A percentile compares a stretch with the other conserved stretches of the same genome.
phyloP scores from a whole-genome alignment of 2,888 invertebrate species.

The Xestobium rufovillosum region DNA sequence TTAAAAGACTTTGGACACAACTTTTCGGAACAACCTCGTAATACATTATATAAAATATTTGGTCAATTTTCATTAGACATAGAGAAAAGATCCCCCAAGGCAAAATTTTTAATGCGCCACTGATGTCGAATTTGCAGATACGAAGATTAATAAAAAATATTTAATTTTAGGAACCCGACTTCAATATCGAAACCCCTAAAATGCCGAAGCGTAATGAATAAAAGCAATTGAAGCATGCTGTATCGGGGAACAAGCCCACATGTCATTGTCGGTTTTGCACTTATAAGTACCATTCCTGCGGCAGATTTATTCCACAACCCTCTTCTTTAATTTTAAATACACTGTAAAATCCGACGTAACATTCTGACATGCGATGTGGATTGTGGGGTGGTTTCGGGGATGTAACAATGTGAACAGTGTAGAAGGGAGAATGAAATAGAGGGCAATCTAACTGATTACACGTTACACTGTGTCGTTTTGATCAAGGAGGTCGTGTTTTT shows the following conservation, averaged over 20 bases:
- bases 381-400: conserved; percentile 3
- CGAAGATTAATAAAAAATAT: no score
- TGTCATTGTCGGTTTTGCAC: conserved; percentile 37
- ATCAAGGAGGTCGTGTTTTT: conserved; percentile 41
- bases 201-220: conserved; percentile 2
- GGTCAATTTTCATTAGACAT: no score
- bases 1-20: no score
- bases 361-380: background rate
- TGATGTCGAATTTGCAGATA: no score
- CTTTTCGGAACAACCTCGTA: no score
- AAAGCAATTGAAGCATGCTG: conserved; percentile 1
- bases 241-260: conserved; percentile 26
- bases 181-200: conserved; percentile 3
- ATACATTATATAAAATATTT: no score
- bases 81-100: no score
- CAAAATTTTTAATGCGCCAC: no score
- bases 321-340: conserved; percentile 36
- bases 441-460: conserved; percentile 40
- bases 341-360: conserved; percentile 27
- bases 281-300: conserved; percentile 35
- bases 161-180: no score
- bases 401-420: conserved; percentile 18
- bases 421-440: conserved; percentile 22
- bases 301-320: conserved; percentile 19
- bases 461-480: conserved; percentile 41